These are phyloP conservation scores for Ernsta delagoae DNA, from an alignment of 2,888 invertebrate genomes.

Conservation along the genomic window DNA sequence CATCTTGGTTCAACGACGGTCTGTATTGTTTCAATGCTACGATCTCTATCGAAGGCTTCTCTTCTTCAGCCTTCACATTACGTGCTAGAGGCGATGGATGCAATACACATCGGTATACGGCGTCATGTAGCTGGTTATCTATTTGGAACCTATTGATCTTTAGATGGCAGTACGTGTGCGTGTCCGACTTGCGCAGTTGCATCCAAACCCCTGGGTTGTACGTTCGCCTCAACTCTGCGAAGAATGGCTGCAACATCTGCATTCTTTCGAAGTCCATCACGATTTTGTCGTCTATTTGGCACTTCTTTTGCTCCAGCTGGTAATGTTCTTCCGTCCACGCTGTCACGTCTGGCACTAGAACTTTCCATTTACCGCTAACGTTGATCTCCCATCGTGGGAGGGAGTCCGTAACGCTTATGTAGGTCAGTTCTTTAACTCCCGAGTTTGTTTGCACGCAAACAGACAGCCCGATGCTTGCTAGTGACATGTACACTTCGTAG, in stretches of 20 bases:
- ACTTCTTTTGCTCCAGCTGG: constrained; percentile 87
- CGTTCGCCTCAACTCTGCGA: constrained; percentile 89
- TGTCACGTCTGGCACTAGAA: constrained; percentile 89
- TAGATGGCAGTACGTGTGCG: constrained; percentile 87
- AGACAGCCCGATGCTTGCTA: constrained; percentile 88
- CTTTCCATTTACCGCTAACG: constrained; percentile 92
- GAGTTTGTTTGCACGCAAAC: constrained; percentile 75
- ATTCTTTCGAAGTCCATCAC: constrained; percentile 92
- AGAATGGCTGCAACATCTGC: constrained; percentile 95
- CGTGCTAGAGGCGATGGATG: constrained; percentile 86
- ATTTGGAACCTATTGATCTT: constrained; percentile 89
- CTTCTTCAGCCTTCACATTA: constrained; percentile 57
- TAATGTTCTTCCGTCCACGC: constrained; percentile 94
- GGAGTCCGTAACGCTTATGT: constrained; percentile 87
- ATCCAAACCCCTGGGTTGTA: constrained; percentile 91
- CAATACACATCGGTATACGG: constrained; percentile 88
- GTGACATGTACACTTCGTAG: constrained; percentile 87
- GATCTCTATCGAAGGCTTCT: constrained; percentile 86
- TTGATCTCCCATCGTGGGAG: constrained; percentile 93
- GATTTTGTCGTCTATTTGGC: constrained; percentile 91
- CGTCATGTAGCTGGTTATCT: constrained; percentile 90
- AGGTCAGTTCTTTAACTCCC: constrained; percentile 87
- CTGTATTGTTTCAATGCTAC: constrained; percentile 81
- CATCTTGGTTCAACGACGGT: constrained; percentile 78
- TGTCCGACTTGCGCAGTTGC: constrained; percentile 88